These are phyloP conservation scores for Proctacanthus coquilletti DNA, from an alignment of 1,140 invertebrate species.

Conservation along the genomic window DNA sequence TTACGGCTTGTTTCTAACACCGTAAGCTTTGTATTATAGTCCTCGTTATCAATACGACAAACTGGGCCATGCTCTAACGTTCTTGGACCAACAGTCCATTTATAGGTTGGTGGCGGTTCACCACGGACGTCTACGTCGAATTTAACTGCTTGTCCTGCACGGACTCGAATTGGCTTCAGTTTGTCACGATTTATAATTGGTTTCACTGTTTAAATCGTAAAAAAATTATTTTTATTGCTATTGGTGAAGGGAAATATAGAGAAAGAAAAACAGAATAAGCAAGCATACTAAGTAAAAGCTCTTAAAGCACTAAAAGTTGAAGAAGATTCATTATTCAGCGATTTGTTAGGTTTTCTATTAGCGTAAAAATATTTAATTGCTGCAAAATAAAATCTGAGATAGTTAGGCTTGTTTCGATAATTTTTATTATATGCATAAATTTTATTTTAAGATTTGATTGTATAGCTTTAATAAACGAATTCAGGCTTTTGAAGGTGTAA, in stretches of 20 bases:
- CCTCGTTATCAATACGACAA: conserved; percentile 76
- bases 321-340: too few species aligned
- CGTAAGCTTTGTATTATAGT: conserved; percentile 79
- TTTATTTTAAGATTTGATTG: neutral
- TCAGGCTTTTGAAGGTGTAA: neutral
- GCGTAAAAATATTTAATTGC: too few species aligned
- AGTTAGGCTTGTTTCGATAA: too few species aligned
- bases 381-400: too few species aligned
- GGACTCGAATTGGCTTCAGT: conserved; percentile 71
- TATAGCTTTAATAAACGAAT: conserved; percentile 3
- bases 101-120: conserved; percentile 84
- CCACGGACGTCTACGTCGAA: conserved; percentile 89
- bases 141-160: conserved; percentile 81
- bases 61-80: conserved; percentile 29
- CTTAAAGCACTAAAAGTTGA: too few species aligned
- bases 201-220: conserved; percentile 47
- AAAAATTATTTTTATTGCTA: conserved; percentile 10
- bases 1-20: conserved; percentile 65
- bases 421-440: neutral
- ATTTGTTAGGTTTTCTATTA: too few species aligned
- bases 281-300: too few species aligned
- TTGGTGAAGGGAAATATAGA: neutral
- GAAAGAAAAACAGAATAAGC: too few species aligned
- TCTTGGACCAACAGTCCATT: conserved; percentile 60
- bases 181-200: conserved; percentile 85